These are phyloP conservation scores for Hydrozoanthus tunicans DNA, from an alignment of 64 coral and sea anemone species.

Conservation along the genomic window DNA sequence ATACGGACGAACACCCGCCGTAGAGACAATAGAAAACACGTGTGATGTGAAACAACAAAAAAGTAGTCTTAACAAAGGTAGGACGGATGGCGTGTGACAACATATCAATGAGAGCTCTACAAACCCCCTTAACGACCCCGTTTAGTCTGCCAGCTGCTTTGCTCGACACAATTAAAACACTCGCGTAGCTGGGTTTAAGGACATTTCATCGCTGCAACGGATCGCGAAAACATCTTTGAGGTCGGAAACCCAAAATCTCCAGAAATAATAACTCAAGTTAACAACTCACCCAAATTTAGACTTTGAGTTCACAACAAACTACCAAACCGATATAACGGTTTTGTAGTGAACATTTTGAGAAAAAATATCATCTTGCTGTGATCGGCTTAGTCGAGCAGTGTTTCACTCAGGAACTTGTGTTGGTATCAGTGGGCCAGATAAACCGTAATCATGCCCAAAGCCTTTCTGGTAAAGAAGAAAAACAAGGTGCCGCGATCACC, in stretches of 20 bases:
- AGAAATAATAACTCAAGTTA: slow-evolving; percentile 21
- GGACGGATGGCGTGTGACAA: slow-evolving; percentile 83
- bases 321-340: slow-evolving; percentile 51
- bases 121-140: slow-evolving; percentile 98
- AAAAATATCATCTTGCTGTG: slow-evolving; percentile 18
- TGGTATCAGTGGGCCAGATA: slow-evolving; percentile 32
- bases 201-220: slow-evolving; percentile 93
- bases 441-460: slow-evolving; percentile 90
- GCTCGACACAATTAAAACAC: slow-evolving; percentile 93
- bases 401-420: slow-evolving; percentile 55
- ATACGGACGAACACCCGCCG: slow-evolving; percentile 79
- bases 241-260: background rate
- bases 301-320: slow-evolving; percentile 22
- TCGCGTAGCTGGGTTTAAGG: slow-evolving; percentile 79
- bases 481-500: slow-evolving; percentile 69
- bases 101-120: slow-evolving; percentile 96
- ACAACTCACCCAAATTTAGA: slow-evolving; percentile 4
- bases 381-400: slow-evolving; percentile 41
- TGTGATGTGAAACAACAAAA: slow-evolving; percentile 92
- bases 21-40: slow-evolving; percentile 91
- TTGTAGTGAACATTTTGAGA: slow-evolving; percentile 25
- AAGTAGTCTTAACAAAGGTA: slow-evolving; percentile 97
- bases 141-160: slow-evolving; percentile 74
- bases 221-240: slow-evolving; percentile 88
- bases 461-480: slow-evolving; percentile 98